Evolutionary conservation across 2,888 invertebrate genomes (phyloP), one percentile per base, ranked within the genome.

Genomic region (Cerastis rubricosa): DNA sequence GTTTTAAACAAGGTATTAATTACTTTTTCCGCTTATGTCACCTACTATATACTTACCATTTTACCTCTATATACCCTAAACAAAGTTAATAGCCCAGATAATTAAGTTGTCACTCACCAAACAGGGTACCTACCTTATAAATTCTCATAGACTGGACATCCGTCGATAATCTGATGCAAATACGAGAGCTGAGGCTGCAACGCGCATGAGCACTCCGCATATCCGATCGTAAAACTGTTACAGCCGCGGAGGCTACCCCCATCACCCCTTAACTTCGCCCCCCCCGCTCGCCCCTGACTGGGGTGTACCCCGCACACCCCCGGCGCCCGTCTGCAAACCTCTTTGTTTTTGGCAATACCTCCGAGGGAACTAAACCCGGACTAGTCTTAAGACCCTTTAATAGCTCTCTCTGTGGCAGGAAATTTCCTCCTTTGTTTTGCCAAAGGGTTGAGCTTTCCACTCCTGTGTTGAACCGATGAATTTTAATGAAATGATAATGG

Each of bases 191-290:
- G 89, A 89, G 87, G 87, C 87, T 95, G 94, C 95, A 95, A 29
- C 90, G 95, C 96, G 96, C 96, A 96, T 96, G 96, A 94, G 95
- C 96, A 93, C 91, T 92, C 90, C 92, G 93, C 91, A 93, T 94
- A 94, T 94, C 95, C 94, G 94, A 93, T 96, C 96, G 95, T 96
- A 96, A 96, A 96, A 96, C 93, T 92, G 95, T 95, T 93, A 95
- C 95, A 94, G 91, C 94, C 93, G 68, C 88, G 89, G 85, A 87
- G 89, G 91, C 90, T 88, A 90, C 91, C 90, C 90, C 88, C 79
- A 76, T 87, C 83, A 88, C 89, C 88, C 88, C 87, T 80, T 80
- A 78, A 79, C 74, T 79, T 70, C 71, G 25, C 17, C 12, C 12
- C 51, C 73, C 85, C 88, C 87, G 84, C 75, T 78, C 80, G 74